Percentiles rank a stretch among this genome's conserved stretches.
These are phyloP conservation scores for Rutpela maculata DNA, from an alignment of 2,888 invertebrate genomes.

Conservation along the genomic window DNA sequence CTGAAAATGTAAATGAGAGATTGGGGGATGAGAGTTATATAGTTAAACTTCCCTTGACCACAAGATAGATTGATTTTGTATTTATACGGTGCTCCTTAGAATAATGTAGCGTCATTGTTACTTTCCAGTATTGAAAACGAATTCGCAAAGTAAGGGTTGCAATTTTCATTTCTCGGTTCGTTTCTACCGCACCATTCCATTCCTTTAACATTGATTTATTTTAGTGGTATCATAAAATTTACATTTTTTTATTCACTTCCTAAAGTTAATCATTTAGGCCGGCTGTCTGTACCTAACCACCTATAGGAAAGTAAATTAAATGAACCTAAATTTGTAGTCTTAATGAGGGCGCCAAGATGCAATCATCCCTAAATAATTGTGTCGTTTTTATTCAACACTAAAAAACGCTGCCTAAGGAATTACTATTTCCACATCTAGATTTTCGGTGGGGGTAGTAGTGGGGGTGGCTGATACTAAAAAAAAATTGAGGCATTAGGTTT, in stretches of 20 bases:
- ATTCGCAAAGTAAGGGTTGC: slow-evolving; percentile 52
- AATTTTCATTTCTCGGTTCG: slow-evolving; percentile 53
- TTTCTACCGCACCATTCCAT: slow-evolving; percentile 50
- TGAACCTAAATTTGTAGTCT: neutral
- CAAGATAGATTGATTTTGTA: slow-evolving; percentile 68
- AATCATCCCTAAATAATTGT: neutral
- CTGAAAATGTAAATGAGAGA: slow-evolving; percentile 66
- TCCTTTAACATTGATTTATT: slow-evolving; percentile 42
- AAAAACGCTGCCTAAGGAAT: too few species aligned
- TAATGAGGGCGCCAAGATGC: neutral
- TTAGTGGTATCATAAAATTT: slow-evolving; percentile 45
- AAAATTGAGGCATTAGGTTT: too few species aligned
- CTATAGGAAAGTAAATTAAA: slow-evolving; percentile 7
- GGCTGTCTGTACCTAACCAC: neutral
- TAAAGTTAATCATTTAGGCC: slow-evolving; percentile 24
- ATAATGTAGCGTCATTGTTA: slow-evolving; percentile 69
- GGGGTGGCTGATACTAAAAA: too few species aligned
- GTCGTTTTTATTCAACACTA: neutral
- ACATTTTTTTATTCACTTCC: slow-evolving; percentile 38
- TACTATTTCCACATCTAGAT: too few species aligned
- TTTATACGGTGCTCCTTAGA: slow-evolving; percentile 64
- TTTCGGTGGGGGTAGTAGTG: too few species aligned
- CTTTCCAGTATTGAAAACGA: slow-evolving; percentile 63
- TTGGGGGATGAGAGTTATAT: slow-evolving; percentile 54
- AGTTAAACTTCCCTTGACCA: slow-evolving; percentile 65